phyloP scores from a whole-genome alignment of 1,140 invertebrate species.

The Druon quercuslanigerum region DNA sequence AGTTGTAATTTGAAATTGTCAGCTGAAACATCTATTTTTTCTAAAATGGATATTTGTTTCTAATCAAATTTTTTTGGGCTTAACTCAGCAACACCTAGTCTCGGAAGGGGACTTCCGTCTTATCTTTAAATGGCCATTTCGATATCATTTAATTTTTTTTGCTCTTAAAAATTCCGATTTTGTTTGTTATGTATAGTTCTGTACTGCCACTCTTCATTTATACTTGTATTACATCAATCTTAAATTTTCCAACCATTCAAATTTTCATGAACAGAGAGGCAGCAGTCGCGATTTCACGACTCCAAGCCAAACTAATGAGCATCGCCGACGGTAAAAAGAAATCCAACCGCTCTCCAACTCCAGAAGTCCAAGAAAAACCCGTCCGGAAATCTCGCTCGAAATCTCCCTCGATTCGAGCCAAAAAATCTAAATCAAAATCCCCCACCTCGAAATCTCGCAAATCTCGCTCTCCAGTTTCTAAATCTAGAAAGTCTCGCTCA shows the following conservation, averaged over 20 bases:
- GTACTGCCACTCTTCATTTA: not conserved
- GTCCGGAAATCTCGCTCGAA: conserved; percentile 65
- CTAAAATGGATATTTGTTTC: too few relatives aligned
- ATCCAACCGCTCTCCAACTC: conserved; percentile 69
- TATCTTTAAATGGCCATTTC: too few relatives aligned
- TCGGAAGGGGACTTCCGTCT: too few relatives aligned
- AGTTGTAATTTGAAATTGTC: too few relatives aligned
- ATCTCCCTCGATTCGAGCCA: conserved; percentile 58
- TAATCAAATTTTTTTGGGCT: too few relatives aligned
- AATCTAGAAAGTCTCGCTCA: conserved; percentile 61
- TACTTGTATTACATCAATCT: not conserved
- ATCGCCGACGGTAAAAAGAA: conserved; percentile 76
- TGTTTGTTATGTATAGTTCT: too few relatives aligned
- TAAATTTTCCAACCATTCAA: conserved; percentile 1
- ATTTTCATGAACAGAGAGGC: conserved; percentile 65
- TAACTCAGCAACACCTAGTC: too few relatives aligned
- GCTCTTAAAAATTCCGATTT: too few relatives aligned
- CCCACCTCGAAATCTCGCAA: conserved; percentile 60
- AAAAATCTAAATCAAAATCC: conserved; percentile 69
- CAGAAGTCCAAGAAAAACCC: conserved; percentile 58
- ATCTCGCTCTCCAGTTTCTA: conserved; percentile 63
- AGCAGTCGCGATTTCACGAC: conserved; percentile 76
- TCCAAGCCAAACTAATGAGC: conserved; percentile 79
- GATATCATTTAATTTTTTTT: too few relatives aligned
- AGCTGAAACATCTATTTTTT: too few relatives aligned